Evolutionary conservation across 2,888 invertebrate species (phyloP).

Genomic region (Cerceris rybyensis): DNA sequence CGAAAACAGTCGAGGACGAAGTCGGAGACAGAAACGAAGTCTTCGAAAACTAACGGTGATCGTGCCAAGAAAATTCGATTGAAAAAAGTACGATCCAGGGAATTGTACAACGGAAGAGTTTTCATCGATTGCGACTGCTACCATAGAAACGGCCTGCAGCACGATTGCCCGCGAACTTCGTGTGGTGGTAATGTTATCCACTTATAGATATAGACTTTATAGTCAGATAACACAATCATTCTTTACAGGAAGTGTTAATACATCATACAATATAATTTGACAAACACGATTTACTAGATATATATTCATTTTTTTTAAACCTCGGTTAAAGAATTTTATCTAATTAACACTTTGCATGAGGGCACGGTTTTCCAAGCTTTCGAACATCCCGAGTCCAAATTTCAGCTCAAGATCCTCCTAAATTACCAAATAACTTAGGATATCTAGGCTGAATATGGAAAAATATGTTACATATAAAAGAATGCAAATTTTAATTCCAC

Average conservation of each 20-base stretch:
- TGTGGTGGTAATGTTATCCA: slow-evolving; percentile 80
- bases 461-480: too few relatives aligned
- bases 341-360: too few relatives aligned
- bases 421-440: too few relatives aligned
- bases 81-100: slow-evolving; percentile 83
- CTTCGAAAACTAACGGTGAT: background rate
- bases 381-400: too few relatives aligned
- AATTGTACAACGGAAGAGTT: slow-evolving; percentile 83
- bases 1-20: background rate
- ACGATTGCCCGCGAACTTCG: slow-evolving; percentile 83
- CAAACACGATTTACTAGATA: too few relatives aligned
- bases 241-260: too few relatives aligned
- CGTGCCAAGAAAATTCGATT: slow-evolving; percentile 3
- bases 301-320: background rate
- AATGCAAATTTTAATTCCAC: too few relatives aligned
- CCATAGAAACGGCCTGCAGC: slow-evolving; percentile 85
- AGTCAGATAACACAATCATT: background rate
- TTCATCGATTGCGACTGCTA: slow-evolving; percentile 85
- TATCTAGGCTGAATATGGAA: too few relatives aligned
- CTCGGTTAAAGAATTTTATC: too few relatives aligned
- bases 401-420: too few relatives aligned
- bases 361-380: too few relatives aligned
- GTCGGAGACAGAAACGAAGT: background rate
- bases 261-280: too few relatives aligned
- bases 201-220: background rate